Percentiles rank a stretch among this genome's conserved stretches.
Conservation (phyloP, 2,113 vertebrate genomes). For the Neodon shergylaensis region DNA sequence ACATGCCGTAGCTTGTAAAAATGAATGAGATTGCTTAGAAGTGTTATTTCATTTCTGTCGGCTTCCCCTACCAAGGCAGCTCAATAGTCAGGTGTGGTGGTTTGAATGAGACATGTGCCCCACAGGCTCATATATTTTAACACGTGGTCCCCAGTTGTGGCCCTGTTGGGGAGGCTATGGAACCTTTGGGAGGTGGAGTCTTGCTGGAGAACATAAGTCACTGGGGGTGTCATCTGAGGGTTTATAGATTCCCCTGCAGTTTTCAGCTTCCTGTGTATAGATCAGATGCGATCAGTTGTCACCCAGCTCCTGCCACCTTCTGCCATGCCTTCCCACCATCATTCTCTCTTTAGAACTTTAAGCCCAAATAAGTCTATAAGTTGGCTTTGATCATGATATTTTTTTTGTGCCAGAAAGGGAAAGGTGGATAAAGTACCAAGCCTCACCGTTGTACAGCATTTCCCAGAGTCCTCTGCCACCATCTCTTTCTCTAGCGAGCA, state of each 20-base stretch:
- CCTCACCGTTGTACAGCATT: background rate
- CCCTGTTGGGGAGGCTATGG: background rate
- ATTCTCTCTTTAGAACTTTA: background rate
- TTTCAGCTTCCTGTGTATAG: background rate
- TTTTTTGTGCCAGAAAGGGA: background rate
- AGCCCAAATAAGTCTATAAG: background rate
- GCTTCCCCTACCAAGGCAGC: background rate
- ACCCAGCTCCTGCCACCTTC: background rate
- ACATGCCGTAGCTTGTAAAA: background rate
- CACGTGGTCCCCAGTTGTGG: background rate
- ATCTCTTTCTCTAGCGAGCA: background rate
- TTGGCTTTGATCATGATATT: background rate
- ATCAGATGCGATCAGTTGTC: background rate
- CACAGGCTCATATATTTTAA: background rate
- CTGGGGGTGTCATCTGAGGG: background rate
- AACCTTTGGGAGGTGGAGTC: background rate
- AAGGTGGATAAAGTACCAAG: background rate
- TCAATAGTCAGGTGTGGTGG: background rate
- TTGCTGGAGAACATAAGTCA: background rate
- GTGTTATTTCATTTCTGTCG: background rate
- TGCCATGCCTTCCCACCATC: background rate
- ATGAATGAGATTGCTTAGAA: background rate
- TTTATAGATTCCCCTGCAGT: background rate
- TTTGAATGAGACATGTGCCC: background rate
- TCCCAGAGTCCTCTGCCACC: background rate